Conservation (phyloP, 2,797 vertebrate genomes). For the Xiphophorus birchmanni region DNA sequence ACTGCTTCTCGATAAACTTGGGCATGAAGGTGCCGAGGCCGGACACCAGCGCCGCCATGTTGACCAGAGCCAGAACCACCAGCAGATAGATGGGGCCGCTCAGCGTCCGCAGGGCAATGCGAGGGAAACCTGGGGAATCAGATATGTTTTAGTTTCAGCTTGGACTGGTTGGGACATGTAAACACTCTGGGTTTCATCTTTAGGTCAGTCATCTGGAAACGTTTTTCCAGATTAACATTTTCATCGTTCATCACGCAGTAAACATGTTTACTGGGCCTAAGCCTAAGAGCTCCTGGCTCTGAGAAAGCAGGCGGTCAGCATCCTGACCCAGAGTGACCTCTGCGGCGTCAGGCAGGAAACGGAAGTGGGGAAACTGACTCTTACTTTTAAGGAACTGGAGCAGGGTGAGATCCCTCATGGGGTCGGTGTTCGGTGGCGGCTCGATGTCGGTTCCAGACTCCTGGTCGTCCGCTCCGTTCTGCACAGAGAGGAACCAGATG, state of each 20-base stretch:
- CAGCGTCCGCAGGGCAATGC: conserved; percentile 84
- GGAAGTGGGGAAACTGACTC: conserved; percentile 38
- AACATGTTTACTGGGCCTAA: neutral
- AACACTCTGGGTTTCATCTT: neutral
- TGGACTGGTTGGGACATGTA: neutral
- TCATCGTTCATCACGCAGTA: too few relatives aligned
- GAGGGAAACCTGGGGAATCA: conserved; percentile 86
- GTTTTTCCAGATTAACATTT: too few relatives aligned
- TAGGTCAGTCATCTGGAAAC: neutral
- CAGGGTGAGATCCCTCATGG: conserved; percentile 68
- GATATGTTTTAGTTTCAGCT: neutral
- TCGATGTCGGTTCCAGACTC: conserved; percentile 31
- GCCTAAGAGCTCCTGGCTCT: neutral
- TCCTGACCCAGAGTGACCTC: neutral
- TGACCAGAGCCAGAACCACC: conserved; percentile 90
- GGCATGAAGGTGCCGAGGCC: conserved; percentile 92
- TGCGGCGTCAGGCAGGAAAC: conserved; percentile 23
- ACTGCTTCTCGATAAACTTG: conserved; percentile 94
- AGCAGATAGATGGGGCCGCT: conserved; percentile 86
- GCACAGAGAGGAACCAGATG: conserved; percentile 36
- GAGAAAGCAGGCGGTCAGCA: neutral
- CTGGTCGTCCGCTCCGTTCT: conserved; percentile 22
- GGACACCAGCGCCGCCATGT: conserved; percentile 84
- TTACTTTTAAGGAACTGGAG: conserved; percentile 89
- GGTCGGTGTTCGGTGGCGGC: conserved; percentile 19